phyloP scores from a whole-genome alignment of 2,797 vertebrate species.

The Choloepus didactylus region DNA sequence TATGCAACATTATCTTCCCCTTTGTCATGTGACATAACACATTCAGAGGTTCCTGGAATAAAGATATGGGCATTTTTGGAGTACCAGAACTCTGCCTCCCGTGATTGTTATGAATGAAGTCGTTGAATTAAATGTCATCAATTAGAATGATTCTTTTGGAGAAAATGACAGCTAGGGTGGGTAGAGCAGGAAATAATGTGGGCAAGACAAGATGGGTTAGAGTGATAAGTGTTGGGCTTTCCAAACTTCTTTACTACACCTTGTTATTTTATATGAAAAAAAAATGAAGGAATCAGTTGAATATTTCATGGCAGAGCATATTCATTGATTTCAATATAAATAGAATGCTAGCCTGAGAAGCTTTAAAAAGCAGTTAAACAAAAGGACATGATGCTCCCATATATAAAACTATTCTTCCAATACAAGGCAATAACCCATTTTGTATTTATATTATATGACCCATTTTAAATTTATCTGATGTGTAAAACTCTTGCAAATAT shows the following conservation, averaged over 20 bases:
- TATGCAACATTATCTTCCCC: neutral
- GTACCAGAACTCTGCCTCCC: neutral
- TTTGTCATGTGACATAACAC: neutral
- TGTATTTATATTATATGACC: neutral
- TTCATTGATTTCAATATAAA: slow-evolving; percentile 26
- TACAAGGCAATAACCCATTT: neutral
- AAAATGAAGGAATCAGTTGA: neutral
- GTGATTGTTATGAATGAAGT: neutral
- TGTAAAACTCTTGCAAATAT: neutral
- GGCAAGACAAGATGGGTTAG: neutral
- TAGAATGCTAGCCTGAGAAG: neutral
- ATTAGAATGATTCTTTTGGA: neutral
- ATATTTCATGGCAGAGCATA: neutral
- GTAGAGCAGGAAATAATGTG: neutral
- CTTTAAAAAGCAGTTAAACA: neutral
- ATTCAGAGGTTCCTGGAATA: neutral
- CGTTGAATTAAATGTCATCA: neutral
- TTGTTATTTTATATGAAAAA: neutral
- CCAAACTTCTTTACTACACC: neutral
- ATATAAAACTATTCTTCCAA: neutral
- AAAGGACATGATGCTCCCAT: neutral
- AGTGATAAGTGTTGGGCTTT: neutral
- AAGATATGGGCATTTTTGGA: neutral
- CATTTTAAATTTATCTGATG: neutral
- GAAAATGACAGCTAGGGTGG: neutral